phyloP scores from a whole-genome alignment of 1,140 invertebrate genomes.

The Paraescarpia echinospica region DNA sequence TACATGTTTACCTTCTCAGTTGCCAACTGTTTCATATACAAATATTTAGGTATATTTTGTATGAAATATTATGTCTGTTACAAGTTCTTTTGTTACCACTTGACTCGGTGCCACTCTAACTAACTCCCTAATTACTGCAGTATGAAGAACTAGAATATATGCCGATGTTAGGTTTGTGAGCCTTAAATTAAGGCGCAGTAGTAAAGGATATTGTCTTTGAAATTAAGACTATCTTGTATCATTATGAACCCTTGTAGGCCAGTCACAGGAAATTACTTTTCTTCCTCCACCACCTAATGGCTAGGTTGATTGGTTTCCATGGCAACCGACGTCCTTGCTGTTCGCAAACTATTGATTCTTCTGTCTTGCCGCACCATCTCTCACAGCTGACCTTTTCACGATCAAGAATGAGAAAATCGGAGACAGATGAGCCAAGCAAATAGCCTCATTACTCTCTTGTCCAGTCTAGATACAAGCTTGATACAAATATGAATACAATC shows the following conservation, averaged over 20 bases:
- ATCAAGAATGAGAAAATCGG: neutral
- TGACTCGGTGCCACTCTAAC: neutral
- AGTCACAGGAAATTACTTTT: neutral
- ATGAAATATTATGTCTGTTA: neutral
- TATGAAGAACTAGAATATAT: neutral
- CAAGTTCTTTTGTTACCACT: neutral
- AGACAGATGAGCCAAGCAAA: neutral
- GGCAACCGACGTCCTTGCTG: neutral
- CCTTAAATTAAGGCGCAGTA: neutral
- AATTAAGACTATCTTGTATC: neutral
- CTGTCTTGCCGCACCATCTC: neutral
- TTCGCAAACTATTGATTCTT: neutral
- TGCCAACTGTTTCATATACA: neutral
- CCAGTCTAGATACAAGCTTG: neutral
- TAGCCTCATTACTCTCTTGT: neutral
- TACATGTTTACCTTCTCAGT: neutral
- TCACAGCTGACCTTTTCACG: neutral
- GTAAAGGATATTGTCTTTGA: neutral
- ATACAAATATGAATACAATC: no score
- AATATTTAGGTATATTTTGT: neutral
- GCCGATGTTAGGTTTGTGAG: neutral
- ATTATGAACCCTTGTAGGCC: neutral
- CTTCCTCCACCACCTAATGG: neutral
- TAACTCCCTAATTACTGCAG: neutral
- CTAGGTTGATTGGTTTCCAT: neutral